These are phyloP conservation scores for Gymnoscopelus microlampas DNA, from an alignment of 2,797 vertebrate genomes.

Conservation along the genomic window DNA sequence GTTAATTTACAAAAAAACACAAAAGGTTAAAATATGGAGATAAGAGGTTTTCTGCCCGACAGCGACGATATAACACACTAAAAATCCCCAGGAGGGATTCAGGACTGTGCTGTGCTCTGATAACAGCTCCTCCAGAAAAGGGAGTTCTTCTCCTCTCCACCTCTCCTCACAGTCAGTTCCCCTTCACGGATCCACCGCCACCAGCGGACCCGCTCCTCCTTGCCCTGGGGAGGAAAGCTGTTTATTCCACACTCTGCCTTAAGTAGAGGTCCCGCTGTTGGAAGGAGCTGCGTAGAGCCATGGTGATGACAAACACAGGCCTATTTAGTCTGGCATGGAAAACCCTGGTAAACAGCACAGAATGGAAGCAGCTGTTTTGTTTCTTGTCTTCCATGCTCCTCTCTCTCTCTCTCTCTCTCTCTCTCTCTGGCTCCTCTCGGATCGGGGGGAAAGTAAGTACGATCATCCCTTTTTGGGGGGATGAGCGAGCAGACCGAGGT, in stretches of 20 bases:
- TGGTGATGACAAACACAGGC: conserved; percentile 77
- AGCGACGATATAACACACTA: conserved; percentile 5
- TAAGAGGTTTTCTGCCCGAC: too few species aligned
- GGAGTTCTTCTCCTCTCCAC: conserved; percentile 42
- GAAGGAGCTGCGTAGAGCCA: conserved; percentile 68
- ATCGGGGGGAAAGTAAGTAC: conserved; percentile 20
- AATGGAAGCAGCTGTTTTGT: conserved; percentile 74
- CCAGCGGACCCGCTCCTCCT: conserved; percentile 57
- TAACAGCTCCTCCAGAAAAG: conserved; percentile 73
- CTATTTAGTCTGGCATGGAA: conserved; percentile 78
- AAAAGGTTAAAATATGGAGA: background rate
- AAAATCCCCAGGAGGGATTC: conserved; percentile 28
- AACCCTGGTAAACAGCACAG: conserved; percentile 74
- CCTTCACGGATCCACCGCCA: conserved; percentile 50
- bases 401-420: conserved; percentile 46
- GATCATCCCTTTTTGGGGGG: conserved; percentile 31
- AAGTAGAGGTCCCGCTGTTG: conserved; percentile 76
- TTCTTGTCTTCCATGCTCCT: conserved; percentile 40
- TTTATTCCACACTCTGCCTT: conserved; percentile 75
- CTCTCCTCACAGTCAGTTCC: conserved; percentile 64
- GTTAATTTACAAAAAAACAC: background rate
- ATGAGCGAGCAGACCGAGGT: conserved; percentile 39
- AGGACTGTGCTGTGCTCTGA: conserved; percentile 62
- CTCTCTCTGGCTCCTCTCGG: conserved; percentile 25
- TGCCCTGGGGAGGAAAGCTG: conserved; percentile 74